Conservation (phyloP, 1,140 invertebrate genomes). For the Manduca sexta region DNA sequence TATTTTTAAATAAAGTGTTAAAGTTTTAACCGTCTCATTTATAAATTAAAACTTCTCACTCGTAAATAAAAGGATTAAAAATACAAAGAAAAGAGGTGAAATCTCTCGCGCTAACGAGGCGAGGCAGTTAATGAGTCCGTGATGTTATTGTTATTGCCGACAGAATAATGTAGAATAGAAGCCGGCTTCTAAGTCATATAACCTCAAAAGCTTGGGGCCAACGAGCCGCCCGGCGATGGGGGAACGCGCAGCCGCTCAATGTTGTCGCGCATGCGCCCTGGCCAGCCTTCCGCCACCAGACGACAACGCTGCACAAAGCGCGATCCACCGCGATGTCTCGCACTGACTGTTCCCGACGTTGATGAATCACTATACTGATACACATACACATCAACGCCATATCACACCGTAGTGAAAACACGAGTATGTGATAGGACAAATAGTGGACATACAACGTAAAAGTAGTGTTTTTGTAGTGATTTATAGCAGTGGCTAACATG, state of each 20-base stretch:
- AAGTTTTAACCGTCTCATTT: too few relatives aligned
- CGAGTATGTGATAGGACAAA: slow-evolving; percentile 51
- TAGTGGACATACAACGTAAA: slow-evolving; percentile 25
- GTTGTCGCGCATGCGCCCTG: slow-evolving; percentile 60
- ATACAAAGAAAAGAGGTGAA: neutral
- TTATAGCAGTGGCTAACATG: slow-evolving; percentile 65
- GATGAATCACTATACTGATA: slow-evolving; percentile 29
- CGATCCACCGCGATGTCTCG: slow-evolving; percentile 34
- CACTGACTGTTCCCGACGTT: slow-evolving; percentile 39
- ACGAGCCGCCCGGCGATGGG: slow-evolving; percentile 32
- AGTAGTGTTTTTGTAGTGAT: slow-evolving; percentile 50
- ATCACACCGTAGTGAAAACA: slow-evolving; percentile 25
- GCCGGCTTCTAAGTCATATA: slow-evolving; percentile 61
- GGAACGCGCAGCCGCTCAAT: slow-evolving; percentile 65
- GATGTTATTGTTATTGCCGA: slow-evolving; percentile 39
- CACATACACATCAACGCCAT: slow-evolving; percentile 17
- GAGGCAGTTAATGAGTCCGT: slow-evolving; percentile 15
- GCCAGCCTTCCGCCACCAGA: slow-evolving; percentile 11
- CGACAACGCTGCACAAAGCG: slow-evolving; percentile 52
- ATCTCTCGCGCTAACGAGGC: slow-evolving; percentile 10
- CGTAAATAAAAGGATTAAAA: too few relatives aligned
- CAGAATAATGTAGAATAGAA: slow-evolving; percentile 21
- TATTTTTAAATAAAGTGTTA: too few relatives aligned
- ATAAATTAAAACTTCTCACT: too few relatives aligned
- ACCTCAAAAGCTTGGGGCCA: slow-evolving; percentile 55